Percentiles rank a stretch among this genome's conserved stretches.
Conservation (phyloP, 2,113 vertebrate species). For the Hemichromis elongatus region DNA sequence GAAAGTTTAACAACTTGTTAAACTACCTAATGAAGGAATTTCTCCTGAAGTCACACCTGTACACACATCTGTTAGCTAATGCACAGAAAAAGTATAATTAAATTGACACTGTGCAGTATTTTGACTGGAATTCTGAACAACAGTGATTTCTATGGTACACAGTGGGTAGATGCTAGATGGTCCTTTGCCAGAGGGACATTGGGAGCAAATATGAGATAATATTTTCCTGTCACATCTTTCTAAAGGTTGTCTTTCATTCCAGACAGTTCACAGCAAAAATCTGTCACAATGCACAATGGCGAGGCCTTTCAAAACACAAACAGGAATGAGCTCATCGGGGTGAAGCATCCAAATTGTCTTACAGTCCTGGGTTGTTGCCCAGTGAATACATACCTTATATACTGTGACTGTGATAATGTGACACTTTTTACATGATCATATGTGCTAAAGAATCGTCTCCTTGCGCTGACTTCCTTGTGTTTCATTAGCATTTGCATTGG, state of each 20-base stretch:
- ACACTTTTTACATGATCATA: background rate
- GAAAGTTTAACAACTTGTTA: background rate
- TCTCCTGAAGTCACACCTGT: too few species aligned
- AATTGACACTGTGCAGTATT: background rate
- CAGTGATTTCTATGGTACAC: constrained; percentile 7
- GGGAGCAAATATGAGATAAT: constrained; percentile 44
- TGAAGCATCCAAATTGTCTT: background rate
- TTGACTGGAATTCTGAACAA: constrained; percentile 19
- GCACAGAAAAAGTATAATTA: background rate
- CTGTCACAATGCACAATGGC: background rate
- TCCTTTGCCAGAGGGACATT: constrained; percentile 7
- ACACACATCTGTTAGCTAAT: background rate
- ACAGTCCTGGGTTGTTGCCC: background rate
- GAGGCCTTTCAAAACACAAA: background rate
- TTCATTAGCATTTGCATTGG: constrained; percentile 24
- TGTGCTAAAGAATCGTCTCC: background rate
- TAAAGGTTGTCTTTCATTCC: constrained; percentile 45
- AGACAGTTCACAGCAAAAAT: background rate
- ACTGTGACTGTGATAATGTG: background rate
- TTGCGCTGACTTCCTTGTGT: background rate
- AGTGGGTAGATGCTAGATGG: constrained; percentile 32
- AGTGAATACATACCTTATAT: background rate
- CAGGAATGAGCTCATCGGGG: background rate
- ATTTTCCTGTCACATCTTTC: constrained; percentile 56
- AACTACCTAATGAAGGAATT: background rate